A percentile compares a stretch with the other conserved stretches of the same genome.
phyloP scores from a whole-genome alignment of 2,797 vertebrate species.

The Fratercula arctica region DNA sequence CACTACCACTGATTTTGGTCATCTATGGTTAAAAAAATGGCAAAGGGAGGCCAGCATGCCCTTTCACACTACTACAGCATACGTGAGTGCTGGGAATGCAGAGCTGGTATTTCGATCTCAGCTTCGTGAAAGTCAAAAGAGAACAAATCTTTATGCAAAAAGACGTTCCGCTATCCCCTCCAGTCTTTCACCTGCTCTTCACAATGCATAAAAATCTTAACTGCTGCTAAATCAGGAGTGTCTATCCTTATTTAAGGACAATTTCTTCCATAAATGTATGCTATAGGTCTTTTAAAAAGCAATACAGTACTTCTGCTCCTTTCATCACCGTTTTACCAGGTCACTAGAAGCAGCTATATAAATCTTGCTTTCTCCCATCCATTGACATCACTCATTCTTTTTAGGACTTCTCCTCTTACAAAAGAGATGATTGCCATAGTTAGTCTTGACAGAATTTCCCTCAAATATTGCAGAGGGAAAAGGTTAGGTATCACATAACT shows the following conservation, averaged over 20 bases:
- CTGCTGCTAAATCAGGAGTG: slow-evolving; percentile 24
- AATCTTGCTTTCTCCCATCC: neutral
- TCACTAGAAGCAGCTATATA: neutral
- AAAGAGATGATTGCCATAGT: neutral
- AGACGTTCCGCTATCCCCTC: neutral
- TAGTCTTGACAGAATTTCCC: neutral
- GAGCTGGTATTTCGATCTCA: neutral
- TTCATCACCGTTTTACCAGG: neutral
- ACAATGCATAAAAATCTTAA: slow-evolving; percentile 19
- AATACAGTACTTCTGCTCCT: neutral
- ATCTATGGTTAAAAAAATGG: neutral
- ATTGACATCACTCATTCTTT: neutral
- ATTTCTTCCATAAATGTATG: neutral
- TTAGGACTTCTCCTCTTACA: neutral
- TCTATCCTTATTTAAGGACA: neutral
- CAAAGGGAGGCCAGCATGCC: neutral
- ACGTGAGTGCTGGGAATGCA: neutral
- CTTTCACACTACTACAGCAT: neutral
- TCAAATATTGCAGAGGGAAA: neutral
- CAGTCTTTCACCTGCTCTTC: slow-evolving; percentile 60
- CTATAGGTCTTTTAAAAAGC: neutral
- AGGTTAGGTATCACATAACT: neutral
- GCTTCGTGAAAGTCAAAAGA: slow-evolving; percentile 10
- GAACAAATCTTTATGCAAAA: slow-evolving; percentile 33
- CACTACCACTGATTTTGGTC: neutral